Percentiles rank a stretch among this genome's conserved stretches.
Conservation (phyloP, 2,888 invertebrate species). For the Plutella xylostella region DNA sequence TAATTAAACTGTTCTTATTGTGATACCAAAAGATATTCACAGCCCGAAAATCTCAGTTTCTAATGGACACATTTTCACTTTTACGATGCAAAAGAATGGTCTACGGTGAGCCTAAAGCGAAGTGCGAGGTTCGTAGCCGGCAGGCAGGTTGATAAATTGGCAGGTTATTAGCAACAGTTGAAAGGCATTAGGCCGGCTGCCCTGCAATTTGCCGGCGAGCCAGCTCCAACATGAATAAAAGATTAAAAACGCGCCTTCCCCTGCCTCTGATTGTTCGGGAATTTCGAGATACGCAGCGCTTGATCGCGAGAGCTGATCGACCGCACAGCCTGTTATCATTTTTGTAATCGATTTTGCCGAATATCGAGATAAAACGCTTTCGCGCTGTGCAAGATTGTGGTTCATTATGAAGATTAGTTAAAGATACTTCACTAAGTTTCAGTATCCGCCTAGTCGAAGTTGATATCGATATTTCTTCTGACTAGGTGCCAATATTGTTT, state of each 20-base stretch:
- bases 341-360: conserved; percentile 1
- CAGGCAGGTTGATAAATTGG: conserved; percentile 65
- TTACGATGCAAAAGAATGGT: background rate
- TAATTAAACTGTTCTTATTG: no score
- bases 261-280: conserved; percentile 52
- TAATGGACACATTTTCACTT: conserved; percentile 1
- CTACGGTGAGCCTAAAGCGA: conserved; percentile 16
- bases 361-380: background rate
- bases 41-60: no score
- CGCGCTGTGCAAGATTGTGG: no score
- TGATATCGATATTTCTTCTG: no score
- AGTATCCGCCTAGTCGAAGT: no score
- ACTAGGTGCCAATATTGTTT: no score
- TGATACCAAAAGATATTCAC: no score
- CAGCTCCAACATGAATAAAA: conserved; percentile 43
- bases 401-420: no score
- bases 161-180: conserved; percentile 70
- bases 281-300: conserved; percentile 33
- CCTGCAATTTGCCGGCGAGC: conserved; percentile 61
- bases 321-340: background rate
- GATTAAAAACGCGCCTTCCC: conserved; percentile 51
- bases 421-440: no score
- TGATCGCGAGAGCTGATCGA: conserved; percentile 28
- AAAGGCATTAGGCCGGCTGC: conserved; percentile 66
- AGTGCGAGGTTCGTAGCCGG: conserved; percentile 31